Percentiles rank a stretch among this genome's conserved stretches.
Conservation (phyloP, 2,113 vertebrate genomes). For the Chloroceryle aenea region DNA sequence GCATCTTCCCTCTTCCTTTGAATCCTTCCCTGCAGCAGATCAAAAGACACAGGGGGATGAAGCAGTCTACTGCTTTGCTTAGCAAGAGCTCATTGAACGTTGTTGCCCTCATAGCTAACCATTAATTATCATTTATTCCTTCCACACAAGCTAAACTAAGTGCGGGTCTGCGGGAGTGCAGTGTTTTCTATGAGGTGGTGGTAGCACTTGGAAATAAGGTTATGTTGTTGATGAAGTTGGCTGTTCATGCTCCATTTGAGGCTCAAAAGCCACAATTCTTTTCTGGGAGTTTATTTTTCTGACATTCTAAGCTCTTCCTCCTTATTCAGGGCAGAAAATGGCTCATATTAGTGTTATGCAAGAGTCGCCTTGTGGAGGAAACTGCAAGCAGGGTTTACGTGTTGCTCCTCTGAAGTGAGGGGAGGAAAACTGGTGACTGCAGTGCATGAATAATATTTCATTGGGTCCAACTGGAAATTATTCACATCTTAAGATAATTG, state of each 20-base stretch:
- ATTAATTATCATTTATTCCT: background rate
- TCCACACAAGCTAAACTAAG: background rate
- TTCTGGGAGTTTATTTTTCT: background rate
- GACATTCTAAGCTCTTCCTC: background rate
- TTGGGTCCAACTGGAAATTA: background rate
- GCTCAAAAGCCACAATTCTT: background rate
- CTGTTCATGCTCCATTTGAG: background rate
- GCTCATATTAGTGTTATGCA: background rate
- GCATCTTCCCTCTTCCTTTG: background rate
- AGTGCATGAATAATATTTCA: background rate
- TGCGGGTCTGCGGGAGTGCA: background rate
- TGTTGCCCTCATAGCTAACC: background rate
- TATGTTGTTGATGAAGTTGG: background rate
- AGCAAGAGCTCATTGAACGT: background rate
- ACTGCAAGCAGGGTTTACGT: background rate
- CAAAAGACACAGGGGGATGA: background rate
- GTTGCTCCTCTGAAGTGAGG: background rate
- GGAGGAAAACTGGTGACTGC: background rate
- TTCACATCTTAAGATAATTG: background rate
- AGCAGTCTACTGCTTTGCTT: background rate
- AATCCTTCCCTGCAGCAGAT: background rate
- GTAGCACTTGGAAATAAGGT: background rate
- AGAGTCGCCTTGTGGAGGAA: background rate
- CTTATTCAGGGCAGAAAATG: background rate
- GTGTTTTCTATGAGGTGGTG: background rate